Base-by-base conservation (phyloP, 2,888 invertebrate species). In the Mycogona germanica region DNA sequence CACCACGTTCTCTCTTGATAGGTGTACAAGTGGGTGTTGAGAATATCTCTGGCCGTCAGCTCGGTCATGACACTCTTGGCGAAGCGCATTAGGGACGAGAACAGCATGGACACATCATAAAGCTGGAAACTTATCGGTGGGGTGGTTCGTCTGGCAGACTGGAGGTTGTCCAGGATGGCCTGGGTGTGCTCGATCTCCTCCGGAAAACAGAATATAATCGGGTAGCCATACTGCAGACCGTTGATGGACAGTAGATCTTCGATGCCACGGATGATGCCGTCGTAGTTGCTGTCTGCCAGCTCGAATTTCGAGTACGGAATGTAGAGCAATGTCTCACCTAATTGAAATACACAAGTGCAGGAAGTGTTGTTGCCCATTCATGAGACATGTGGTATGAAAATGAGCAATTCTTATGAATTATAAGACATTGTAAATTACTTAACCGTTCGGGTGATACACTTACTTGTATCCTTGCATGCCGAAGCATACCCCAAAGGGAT, bases 391-490 rank as follows among this genome's bases (percentile, higher is more conserved):
- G n/a, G n/a, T n/a, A n/a, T n/a, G n/a, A n/a, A n/a, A n/a, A n/a
- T n/a, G n/a, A n/a, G n/a, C n/a, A n/a, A n/a, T n/a, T n/a, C n/a
- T n/a, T n/a, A n/a, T n/a, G 25, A 45, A 45, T 17, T 45, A 45
- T 26, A 42, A 21, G 14, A 26, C 9, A 12, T 7, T 5, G n/a
- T 9, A n/a, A 17, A 21, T 44, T 6, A 44, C n/a, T 3, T 21
- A 44, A 44, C 25, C 23, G 14, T 5, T 23, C 19, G n/a, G 7
- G 5, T 9, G 25, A 4, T 1, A 23, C 19, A 45, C 45, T 45
- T 45, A 45, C 45, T 45, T 17, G 19, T 23, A 17, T 45, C 45
- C 28, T 45, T 45, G 28, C 45, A 45, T 14, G 25, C 26, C 25
- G 28, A 45, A 25, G 45, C 25, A 14, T 45, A 45, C 7, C 45